A percentile compares a stretch with the other conserved stretches of the same genome.
These are phyloP conservation scores for Drosophila bifasciata DNA, from an alignment of 1,140 invertebrate genomes.

Conservation along the genomic window DNA sequence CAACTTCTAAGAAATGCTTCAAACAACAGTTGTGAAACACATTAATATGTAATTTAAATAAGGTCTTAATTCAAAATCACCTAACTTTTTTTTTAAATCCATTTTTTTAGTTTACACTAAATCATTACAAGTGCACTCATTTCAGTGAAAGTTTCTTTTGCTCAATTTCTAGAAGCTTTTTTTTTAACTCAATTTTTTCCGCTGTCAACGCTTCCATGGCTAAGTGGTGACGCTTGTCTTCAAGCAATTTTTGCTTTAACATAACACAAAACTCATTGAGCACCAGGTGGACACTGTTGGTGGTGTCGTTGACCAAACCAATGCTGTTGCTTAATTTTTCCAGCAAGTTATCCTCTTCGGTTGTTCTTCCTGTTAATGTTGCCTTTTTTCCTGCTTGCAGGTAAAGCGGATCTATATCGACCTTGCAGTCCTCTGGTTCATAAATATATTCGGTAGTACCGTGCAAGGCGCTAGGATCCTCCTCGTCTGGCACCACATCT, in stretches of 20 bases:
- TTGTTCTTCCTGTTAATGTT: constrained; percentile 6
- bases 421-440: constrained; percentile 63
- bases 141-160: constrained; percentile 59
- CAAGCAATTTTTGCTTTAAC: constrained; percentile 62
- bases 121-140: constrained; percentile 14
- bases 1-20: no score
- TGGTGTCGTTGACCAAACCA: constrained; percentile 33
- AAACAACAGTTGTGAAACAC: no score
- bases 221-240: constrained; percentile 60
- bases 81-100: no score
- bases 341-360: constrained; percentile 36
- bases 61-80: no score
- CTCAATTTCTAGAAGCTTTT: constrained; percentile 65
- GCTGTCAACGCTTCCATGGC: constrained; percentile 63
- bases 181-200: constrained; percentile 66
- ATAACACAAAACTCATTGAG: constrained; percentile 60
- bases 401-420: constrained; percentile 57
- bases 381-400: constrained; percentile 49
- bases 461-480: constrained; percentile 51
- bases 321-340: constrained; percentile 50
- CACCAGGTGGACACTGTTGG: constrained; percentile 36
- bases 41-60: no score
- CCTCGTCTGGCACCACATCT: constrained; percentile 66
- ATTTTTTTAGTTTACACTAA: neutral
- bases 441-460: constrained; percentile 54